Percentiles rank a stretch among this genome's conserved stretches.
These are phyloP conservation scores for Ophion ventricosus DNA, from an alignment of 2,888 invertebrate species.

Conservation along the genomic window DNA sequence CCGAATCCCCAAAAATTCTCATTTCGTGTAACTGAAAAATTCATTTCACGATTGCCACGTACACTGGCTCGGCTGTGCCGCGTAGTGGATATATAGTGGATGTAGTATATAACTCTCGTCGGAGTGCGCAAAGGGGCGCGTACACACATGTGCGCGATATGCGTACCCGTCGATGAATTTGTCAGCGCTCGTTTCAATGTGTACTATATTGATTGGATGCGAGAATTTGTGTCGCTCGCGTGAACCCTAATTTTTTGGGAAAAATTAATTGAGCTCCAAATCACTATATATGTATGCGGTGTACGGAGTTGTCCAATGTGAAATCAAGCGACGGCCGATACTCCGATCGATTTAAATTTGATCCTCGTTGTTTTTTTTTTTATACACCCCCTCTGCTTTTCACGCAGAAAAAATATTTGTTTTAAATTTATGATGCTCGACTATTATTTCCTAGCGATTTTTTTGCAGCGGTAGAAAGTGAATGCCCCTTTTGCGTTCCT, in stretches of 20 bases:
- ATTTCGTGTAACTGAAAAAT: slow-evolving; percentile 66
- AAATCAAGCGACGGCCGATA: slow-evolving; percentile 13
- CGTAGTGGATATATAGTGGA: slow-evolving; percentile 12
- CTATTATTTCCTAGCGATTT: background rate
- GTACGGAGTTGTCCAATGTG: slow-evolving; percentile 8
- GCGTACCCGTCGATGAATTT: slow-evolving; percentile 7
- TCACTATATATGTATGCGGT: slow-evolving; percentile 20
- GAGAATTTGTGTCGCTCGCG: slow-evolving; percentile 56
- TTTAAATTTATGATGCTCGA: background rate
- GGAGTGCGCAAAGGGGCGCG: slow-evolving; percentile 31
- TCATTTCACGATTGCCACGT: slow-evolving; percentile 60
- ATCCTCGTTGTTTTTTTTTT: background rate
- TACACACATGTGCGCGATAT: slow-evolving; percentile 7
- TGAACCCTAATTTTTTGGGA: slow-evolving; percentile 61
- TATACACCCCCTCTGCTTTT: background rate
- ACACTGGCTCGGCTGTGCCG: slow-evolving; percentile 6
- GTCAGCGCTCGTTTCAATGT: slow-evolving; percentile 19
- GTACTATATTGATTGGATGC: slow-evolving; percentile 47
- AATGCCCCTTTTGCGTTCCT: too few relatives aligned
- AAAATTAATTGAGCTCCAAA: slow-evolving; percentile 62
- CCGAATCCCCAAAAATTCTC: slow-evolving; percentile 59
- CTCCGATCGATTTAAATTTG: background rate
- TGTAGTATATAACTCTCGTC: slow-evolving; percentile 39
- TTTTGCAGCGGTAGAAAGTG: too few relatives aligned
- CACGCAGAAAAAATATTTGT: background rate